A percentile compares a stretch with the other conserved stretches of the same genome.
Evolutionary conservation across 2,888 invertebrate species (phyloP).

Genomic region (Agrilus mali): DNA sequence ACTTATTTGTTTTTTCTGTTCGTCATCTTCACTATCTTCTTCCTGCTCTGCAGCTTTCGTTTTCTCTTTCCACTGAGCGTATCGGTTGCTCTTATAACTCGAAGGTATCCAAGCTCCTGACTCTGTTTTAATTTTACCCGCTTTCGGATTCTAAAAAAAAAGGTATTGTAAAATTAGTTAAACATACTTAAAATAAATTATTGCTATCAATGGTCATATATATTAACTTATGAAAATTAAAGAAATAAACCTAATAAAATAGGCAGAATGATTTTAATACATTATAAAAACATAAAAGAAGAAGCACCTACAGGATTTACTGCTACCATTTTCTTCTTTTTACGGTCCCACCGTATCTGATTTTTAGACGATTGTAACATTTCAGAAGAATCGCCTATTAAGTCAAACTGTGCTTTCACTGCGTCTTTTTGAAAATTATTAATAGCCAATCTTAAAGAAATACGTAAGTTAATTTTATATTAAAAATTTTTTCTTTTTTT

Average conservation of each 20-base stretch:
- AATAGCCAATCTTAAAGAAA: constrained; percentile 50
- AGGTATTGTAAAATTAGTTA: neutral
- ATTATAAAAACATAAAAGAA: constrained; percentile 3
- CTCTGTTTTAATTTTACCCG: constrained; percentile 84
- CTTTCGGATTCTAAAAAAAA: constrained; percentile 37
- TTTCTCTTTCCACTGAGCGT: constrained; percentile 75
- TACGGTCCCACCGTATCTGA: constrained; percentile 81
- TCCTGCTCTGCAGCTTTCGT: constrained; percentile 42
- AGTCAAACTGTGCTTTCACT: constrained; percentile 64
- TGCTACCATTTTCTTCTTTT: constrained; percentile 88
- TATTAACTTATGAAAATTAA: neutral
- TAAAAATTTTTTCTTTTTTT: constrained; percentile 10
- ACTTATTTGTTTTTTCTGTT: constrained; percentile 12
- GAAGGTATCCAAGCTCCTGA: constrained; percentile 92
- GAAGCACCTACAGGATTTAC: constrained; percentile 42
- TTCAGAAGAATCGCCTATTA: constrained; percentile 70
- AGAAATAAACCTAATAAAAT: too few species aligned
- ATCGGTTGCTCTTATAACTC: constrained; percentile 83
- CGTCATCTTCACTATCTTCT: constrained; percentile 37
- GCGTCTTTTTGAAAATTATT: constrained; percentile 72
- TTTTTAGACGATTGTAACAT: constrained; percentile 45
- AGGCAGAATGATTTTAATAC: too few species aligned
- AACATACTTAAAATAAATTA: neutral
- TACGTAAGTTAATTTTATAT: constrained; percentile 5
- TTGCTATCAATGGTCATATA: too few species aligned